A percentile compares a stretch with the other conserved stretches of the same genome.
These are phyloP conservation scores for Temnopleurus reevesii DNA, from an alignment of 53 echinoderm and acorn worm species.

Conservation along the genomic window DNA sequence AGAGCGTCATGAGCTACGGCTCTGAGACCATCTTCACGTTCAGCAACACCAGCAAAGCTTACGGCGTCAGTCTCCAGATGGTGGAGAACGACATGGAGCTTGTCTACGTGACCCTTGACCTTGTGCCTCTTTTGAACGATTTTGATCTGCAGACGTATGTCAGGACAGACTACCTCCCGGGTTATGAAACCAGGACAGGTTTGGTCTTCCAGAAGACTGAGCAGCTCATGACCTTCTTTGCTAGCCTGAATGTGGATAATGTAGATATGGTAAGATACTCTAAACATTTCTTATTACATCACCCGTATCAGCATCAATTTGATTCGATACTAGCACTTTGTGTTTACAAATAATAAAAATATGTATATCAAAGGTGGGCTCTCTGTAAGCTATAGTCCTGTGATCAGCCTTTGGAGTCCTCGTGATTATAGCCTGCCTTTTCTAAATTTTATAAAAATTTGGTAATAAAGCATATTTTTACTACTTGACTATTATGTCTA, in stretches of 20 bases:
- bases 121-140: neutral
- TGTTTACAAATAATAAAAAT: no score
- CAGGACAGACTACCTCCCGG: conserved; percentile 9
- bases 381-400: no score
- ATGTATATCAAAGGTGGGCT: no score
- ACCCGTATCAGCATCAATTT: no score
- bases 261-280: neutral
- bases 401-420: no score
- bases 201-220: neutral
- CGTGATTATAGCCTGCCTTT: no score
- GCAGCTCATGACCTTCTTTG: neutral
- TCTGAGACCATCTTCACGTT: neutral
- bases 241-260: neutral
- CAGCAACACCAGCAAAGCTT: neutral
- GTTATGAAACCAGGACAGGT: conserved; percentile 1
- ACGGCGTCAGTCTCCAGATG: neutral
- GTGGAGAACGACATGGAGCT: neutral
- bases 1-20: conserved; percentile 11
- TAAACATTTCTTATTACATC: neutral
- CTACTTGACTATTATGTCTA: no score
- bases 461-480: no score
- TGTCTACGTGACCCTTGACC: neutral
- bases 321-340: no score
- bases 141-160: neutral
- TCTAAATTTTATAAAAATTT: no score